Base-by-base conservation (phyloP, 2,797 vertebrate genomes). In the Carduelis carduelis region DNA sequence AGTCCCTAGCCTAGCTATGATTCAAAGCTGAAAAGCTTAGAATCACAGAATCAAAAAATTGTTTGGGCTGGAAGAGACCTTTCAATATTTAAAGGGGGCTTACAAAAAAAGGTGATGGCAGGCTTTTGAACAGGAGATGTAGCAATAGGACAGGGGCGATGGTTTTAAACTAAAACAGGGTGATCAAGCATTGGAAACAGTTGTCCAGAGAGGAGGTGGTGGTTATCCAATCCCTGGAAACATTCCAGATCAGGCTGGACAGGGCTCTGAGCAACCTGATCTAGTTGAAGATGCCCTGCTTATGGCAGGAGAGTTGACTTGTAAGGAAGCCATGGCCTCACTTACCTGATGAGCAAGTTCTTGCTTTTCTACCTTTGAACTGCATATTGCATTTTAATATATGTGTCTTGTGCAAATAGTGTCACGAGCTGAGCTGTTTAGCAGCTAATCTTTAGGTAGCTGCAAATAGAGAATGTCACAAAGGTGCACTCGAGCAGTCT, bases 241-340 rank as follows among this genome's bases (percentile, higher is more conserved):
- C 12, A 11, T 19, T 44, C 19, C 16, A 70, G 22, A 8, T 4
- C 20, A 46, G 44, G 20, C 1, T 81, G 50, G 27, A 20, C 6
- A 18, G 11, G 20, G 41, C 20, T 63, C 41, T 43, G 41, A 61
- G 43, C 20, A 47, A 34, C 37, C 4, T 56, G 15, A 5, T 52
- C 4, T 26, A 10, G 12, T 26, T 52, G 32, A 39, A 61, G 34
- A 35, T 52, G 22, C 12, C 16, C 47, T 61, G 61, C 34, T 32
- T 1, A 4, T 21, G 3, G 22, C 37, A 66, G 19, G 6, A 17
- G 1, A 6, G 8, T 15, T 39, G 37, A 14, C 4, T 8, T 57
- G 23, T 23, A 56, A 53, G 47, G 30, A 47, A 68, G 11, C 9
- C 3, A 9, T 6, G 2, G 3, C 11, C 12, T 4, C 47, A 21